phyloP scores from a whole-genome alignment of 2,113 vertebrate species.

The Puntigrus tetrazona region DNA sequence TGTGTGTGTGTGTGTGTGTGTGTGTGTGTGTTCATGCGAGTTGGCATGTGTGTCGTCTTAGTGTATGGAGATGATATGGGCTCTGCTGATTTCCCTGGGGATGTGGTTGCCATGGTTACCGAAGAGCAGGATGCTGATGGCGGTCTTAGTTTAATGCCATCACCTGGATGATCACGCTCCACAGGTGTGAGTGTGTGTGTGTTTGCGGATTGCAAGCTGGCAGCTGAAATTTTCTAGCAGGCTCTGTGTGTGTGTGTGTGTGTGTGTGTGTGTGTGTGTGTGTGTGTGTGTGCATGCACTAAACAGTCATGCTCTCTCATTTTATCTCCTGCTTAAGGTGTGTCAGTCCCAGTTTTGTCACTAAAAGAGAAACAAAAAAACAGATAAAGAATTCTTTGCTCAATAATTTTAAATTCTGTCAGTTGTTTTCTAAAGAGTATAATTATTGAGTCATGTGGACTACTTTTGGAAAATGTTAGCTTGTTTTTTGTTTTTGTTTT shows the following conservation, averaged over 20 bases:
- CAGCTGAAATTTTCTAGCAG: slow-evolving; percentile 2
- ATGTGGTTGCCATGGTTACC: slow-evolving; percentile 54
- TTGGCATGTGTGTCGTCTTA: background rate
- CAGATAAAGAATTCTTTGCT: background rate
- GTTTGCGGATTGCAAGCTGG: background rate
- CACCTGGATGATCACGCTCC: background rate
- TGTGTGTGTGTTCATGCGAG: background rate
- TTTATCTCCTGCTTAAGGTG: background rate
- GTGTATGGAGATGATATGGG: slow-evolving; percentile 10
- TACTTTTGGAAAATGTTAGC: background rate
- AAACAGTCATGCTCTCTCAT: background rate
- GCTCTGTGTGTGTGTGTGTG: background rate
- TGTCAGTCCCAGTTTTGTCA: background rate
- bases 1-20: background rate
- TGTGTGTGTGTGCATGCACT: background rate
- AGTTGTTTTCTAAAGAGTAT: too few relatives aligned
- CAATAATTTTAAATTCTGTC: background rate
- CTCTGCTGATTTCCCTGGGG: slow-evolving; percentile 39
- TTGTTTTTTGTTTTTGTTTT: background rate
- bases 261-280: background rate
- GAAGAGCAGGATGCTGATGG: slow-evolving; percentile 46
- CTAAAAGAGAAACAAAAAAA: background rate
- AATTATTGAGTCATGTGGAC: background rate
- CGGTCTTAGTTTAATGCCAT: slow-evolving; percentile 37
- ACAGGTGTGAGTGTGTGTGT: background rate